These are phyloP conservation scores for Pseudochirops corinnae DNA, from an alignment of 2,797 vertebrate genomes.

Conservation along the genomic window DNA sequence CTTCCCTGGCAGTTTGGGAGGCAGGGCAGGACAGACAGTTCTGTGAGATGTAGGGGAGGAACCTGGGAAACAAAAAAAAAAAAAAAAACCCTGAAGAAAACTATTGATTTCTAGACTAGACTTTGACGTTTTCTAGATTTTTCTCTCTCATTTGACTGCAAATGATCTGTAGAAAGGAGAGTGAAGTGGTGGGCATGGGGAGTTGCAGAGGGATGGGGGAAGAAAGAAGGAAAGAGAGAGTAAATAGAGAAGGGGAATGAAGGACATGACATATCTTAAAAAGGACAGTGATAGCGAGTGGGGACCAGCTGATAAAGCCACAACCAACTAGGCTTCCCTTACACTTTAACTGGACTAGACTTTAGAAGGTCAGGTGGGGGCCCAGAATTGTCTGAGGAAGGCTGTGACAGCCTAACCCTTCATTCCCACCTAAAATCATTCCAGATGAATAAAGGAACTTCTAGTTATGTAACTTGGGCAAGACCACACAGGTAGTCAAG, in stretches of 20 bases:
- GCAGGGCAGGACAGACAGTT: neutral
- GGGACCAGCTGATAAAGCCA: neutral
- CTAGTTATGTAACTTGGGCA: neutral
- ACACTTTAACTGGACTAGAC: neutral
- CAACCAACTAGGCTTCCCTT: neutral
- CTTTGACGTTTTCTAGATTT: neutral
- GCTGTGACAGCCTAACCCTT: neutral
- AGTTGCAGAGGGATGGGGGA: neutral
- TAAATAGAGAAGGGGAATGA: neutral
- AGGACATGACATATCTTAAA: neutral
- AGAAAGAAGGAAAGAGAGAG: neutral
- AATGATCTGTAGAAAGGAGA: neutral
- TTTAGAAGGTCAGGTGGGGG: neutral
- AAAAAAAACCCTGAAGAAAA: neutral
- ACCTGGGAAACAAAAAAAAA: neutral
- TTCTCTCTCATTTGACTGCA: neutral
- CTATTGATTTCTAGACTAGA: neutral
- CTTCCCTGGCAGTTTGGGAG: neutral
- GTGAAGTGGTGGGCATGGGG: neutral
- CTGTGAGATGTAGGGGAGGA: neutral
- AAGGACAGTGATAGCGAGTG: neutral
- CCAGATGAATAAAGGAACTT: neutral
- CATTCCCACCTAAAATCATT: neutral
- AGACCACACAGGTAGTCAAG: neutral
- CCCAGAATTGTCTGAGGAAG: neutral